These are phyloP conservation scores for Augochlorella aurata DNA, from an alignment of 2,888 invertebrate genomes.

Conservation along the genomic window DNA sequence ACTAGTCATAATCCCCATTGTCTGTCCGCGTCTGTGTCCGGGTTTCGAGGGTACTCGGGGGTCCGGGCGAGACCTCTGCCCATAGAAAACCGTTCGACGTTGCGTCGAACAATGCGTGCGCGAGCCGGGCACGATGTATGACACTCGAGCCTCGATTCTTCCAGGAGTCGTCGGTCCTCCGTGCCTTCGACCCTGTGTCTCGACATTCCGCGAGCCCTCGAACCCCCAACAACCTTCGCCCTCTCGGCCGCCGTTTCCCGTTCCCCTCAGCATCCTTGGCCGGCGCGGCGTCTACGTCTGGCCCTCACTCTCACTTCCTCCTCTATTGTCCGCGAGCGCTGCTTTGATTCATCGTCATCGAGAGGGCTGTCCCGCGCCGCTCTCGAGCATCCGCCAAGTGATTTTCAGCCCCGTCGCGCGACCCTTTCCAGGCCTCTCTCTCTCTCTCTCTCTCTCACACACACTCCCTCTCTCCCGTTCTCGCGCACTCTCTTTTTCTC, in stretches of 20 bases:
- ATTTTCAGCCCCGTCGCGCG: slow-evolving; percentile 67
- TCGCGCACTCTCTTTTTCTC: background rate
- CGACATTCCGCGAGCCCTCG: slow-evolving; percentile 48
- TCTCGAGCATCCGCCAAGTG: slow-evolving; percentile 70
- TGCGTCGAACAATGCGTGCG: slow-evolving; percentile 63
- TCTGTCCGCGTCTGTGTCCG: slow-evolving; percentile 38
- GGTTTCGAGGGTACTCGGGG: slow-evolving; percentile 41
- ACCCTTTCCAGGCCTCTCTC: slow-evolving; percentile 45
- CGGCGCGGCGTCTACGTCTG: slow-evolving; percentile 41
- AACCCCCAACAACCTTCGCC: slow-evolving; percentile 17
- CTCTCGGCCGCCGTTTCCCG: background rate
- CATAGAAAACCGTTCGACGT: slow-evolving; percentile 50
- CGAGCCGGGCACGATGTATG: slow-evolving; percentile 54
- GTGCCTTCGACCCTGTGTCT: slow-evolving; percentile 37
- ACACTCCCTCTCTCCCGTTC: slow-evolving; percentile 37
- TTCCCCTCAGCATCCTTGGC: slow-evolving; percentile 24
- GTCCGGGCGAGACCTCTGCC: slow-evolving; percentile 26
- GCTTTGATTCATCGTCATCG: slow-evolving; percentile 72
- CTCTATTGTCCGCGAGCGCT: slow-evolving; percentile 50
- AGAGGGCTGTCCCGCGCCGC: slow-evolving; percentile 65
- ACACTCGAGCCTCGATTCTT: slow-evolving; percentile 55
- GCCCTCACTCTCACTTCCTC: background rate
- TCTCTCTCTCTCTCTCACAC: slow-evolving; percentile 45
- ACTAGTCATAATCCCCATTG: slow-evolving; percentile 56
- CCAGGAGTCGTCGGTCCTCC: slow-evolving; percentile 46